A percentile compares a stretch with the other conserved stretches of the same genome.
Evolutionary conservation across 2,888 invertebrate species (phyloP).

Genomic region (Anoplius nigerrimus): DNA sequence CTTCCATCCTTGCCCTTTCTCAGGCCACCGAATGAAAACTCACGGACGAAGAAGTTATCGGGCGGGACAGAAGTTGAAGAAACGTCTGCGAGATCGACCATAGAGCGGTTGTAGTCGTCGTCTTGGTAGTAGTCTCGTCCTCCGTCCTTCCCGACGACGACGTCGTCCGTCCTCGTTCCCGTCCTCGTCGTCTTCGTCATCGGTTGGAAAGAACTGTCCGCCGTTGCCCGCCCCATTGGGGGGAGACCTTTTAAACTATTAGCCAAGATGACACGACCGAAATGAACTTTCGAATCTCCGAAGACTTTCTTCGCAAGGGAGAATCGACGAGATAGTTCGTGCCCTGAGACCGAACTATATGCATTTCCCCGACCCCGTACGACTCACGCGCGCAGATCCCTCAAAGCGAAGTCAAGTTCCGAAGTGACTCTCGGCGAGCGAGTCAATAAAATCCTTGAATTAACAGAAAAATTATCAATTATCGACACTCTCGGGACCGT

Average conservation of each 20-base stretch:
- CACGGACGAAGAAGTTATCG: constrained; percentile 21
- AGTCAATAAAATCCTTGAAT: no score
- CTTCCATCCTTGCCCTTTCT: not conserved
- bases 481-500: no score
- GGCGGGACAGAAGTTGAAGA: constrained; percentile 14
- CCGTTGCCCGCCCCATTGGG: constrained; percentile 13
- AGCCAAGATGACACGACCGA: constrained; percentile 43
- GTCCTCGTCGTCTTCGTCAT: constrained; percentile 1
- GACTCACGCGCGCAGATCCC: no score
- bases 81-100: constrained; percentile 25
- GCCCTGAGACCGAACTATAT: not conserved
- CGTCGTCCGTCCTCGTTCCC: not conserved
- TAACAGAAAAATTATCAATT: no score
- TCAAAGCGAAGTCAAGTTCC: no score
- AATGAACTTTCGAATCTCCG: constrained; percentile 41
- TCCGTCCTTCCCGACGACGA: not conserved
- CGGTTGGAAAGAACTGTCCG: constrained; percentile 32
- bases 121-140: constrained; percentile 20
- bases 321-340: not conserved
- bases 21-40: constrained; percentile 32
- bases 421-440: no score
- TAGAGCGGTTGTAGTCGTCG: constrained; percentile 6
- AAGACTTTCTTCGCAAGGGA: constrained; percentile 9
- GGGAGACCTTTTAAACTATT: constrained; percentile 50
- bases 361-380: no score